These are phyloP conservation scores for Arctocebus calabarensis DNA, from an alignment of 2,797 vertebrate species.

Conservation along the genomic window DNA sequence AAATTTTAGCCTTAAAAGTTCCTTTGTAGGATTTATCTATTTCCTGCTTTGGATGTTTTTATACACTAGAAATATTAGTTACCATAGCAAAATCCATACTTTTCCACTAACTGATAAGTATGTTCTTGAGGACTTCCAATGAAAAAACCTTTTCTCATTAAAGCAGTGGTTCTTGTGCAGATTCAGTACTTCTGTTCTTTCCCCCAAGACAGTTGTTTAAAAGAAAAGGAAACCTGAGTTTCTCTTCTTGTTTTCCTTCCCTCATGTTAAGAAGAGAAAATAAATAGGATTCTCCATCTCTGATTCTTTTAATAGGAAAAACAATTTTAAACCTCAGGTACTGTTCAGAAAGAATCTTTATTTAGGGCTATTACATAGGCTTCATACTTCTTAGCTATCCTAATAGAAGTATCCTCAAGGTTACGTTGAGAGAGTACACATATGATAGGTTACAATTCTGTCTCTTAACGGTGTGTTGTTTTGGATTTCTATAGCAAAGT, in stretches of 20 bases:
- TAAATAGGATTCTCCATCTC: constrained; percentile 27
- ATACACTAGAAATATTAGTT: constrained; percentile 55
- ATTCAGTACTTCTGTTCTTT: background rate
- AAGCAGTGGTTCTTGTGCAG: background rate
- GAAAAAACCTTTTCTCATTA: background rate
- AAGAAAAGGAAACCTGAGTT: constrained; percentile 31
- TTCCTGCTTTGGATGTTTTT: constrained; percentile 64
- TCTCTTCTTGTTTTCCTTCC: background rate
- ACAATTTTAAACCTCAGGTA: background rate
- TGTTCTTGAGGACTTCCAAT: background rate
- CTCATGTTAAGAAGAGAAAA: constrained; percentile 28
- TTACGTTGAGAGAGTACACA: background rate
- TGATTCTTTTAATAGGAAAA: constrained; percentile 39
- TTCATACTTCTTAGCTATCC: constrained; percentile 2
- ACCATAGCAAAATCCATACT: constrained; percentile 57
- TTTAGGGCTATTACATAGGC: background rate
- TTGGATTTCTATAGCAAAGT: constrained; percentile 92
- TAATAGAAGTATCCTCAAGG: constrained; percentile 29
- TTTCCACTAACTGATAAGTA: constrained; percentile 31
- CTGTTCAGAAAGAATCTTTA: constrained; percentile 17
- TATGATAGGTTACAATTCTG: constrained; percentile 7
- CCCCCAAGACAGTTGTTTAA: constrained; percentile 19
- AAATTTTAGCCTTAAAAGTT: constrained; percentile 60
- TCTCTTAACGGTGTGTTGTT: constrained; percentile 66
- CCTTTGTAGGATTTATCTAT: constrained; percentile 68